Evolutionary conservation across 2,113 vertebrate species (phyloP).

Genomic region (Chloebia gouldiae): DNA sequence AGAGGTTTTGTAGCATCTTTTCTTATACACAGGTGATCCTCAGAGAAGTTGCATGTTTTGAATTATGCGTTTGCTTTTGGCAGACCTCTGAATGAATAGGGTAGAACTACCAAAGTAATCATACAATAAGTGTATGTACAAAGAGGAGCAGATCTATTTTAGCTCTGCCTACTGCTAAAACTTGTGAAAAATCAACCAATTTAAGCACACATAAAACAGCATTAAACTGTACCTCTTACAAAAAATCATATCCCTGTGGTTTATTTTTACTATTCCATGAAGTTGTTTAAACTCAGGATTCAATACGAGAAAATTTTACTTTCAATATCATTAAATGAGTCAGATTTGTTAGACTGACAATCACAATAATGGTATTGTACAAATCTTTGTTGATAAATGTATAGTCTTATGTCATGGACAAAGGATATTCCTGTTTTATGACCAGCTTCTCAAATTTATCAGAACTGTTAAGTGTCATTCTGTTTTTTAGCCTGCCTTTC

Average conservation of each 20-base stretch:
- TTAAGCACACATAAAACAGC: neutral
- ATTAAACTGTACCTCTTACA: neutral
- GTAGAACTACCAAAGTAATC: neutral
- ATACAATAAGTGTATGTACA: neutral
- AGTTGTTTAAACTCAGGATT: neutral
- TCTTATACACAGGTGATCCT: neutral
- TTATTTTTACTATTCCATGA: neutral
- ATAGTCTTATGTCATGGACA: neutral
- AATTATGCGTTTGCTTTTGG: neutral
- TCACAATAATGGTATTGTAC: neutral
- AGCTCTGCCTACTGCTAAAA: neutral
- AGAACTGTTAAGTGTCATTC: neutral
- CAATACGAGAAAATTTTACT: neutral
- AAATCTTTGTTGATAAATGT: neutral
- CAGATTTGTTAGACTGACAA: neutral
- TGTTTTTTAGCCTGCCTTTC: neutral
- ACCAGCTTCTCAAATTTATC: neutral
- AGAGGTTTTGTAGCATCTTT: neutral
- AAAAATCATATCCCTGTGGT: rapidly evolving
- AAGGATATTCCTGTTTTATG: neutral
- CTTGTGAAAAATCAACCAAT: neutral
- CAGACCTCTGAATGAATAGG: neutral
- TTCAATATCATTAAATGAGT: neutral
- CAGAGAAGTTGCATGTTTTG: neutral
- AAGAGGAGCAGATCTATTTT: neutral